phyloP scores from a whole-genome alignment of 2,888 invertebrate species.

The Tholera decimalis region DNA sequence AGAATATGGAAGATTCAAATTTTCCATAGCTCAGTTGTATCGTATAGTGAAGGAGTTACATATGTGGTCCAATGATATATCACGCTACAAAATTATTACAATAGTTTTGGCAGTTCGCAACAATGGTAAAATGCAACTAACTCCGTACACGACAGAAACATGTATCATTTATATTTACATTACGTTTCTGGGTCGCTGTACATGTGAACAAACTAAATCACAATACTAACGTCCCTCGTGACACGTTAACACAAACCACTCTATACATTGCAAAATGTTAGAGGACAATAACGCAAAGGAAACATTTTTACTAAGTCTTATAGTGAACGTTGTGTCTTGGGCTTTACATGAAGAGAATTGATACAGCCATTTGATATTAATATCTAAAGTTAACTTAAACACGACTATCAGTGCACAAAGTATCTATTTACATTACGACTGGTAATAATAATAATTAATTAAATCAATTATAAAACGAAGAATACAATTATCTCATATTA shows the following conservation, averaged over 20 bases:
- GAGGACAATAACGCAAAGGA: constrained; percentile 72
- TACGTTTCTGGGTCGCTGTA: constrained; percentile 72
- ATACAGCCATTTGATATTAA: constrained; percentile 86
- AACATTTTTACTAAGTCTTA: constrained; percentile 78
- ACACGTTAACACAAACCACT: constrained; percentile 76
- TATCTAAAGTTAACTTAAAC: constrained; percentile 84
- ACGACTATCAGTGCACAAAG: constrained; percentile 88
- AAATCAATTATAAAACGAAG: constrained; percentile 73
- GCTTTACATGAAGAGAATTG: constrained; percentile 76
- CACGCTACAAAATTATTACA: constrained; percentile 87
- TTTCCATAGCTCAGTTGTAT: constrained; percentile 20
- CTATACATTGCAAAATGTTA: constrained; percentile 75
- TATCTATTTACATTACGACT: constrained; percentile 86
- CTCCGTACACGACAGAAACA: constrained; percentile 82
- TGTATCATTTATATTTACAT: constrained; percentile 83
- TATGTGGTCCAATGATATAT: constrained; percentile 67
- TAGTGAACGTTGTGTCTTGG: constrained; percentile 77
- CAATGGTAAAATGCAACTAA: constrained; percentile 90
- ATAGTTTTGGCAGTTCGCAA: constrained; percentile 91
- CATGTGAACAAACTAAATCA: constrained; percentile 73
- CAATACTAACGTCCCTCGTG: constrained; percentile 69
- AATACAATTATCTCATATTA: constrained; percentile 71
- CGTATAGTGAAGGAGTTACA: constrained; percentile 21
- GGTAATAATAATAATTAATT: constrained; percentile 78
- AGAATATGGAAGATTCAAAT: constrained; percentile 25